phyloP scores from a whole-genome alignment of 2,113 vertebrate species.

The Ophthalmolycus amberensis region DNA sequence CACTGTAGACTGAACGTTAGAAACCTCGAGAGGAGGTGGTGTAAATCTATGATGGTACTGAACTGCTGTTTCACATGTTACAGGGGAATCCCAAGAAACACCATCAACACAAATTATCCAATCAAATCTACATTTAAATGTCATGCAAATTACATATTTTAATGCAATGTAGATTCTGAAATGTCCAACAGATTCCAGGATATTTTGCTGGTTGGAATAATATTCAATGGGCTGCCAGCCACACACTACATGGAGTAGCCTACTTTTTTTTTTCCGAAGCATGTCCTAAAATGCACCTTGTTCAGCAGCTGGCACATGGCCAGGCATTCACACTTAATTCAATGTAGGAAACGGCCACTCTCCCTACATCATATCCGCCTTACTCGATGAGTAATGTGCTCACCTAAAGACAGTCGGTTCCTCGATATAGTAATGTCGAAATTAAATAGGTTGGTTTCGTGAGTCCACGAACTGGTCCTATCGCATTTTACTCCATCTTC shows the following conservation, averaged over 20 bases:
- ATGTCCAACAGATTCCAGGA: neutral
- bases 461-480: neutral
- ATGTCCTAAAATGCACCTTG: slow-evolving; percentile 74
- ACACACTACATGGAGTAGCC: slow-evolving; percentile 26
- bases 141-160: neutral
- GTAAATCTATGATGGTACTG: neutral
- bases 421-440: neutral
- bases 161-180: slow-evolving; percentile 3
- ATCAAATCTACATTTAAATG: neutral
- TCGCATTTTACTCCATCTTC: slow-evolving; percentile 23
- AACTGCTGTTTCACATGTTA: slow-evolving; percentile 6
- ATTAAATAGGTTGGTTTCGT: neutral
- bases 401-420: neutral
- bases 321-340: slow-evolving; percentile 41
- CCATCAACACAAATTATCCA: neutral
- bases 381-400: slow-evolving; percentile 12
- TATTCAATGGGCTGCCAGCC: slow-evolving; percentile 12
- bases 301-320: slow-evolving; percentile 53
- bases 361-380: neutral
- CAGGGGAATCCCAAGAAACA: neutral
- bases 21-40: neutral
- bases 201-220: slow-evolving; percentile 17
- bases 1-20: neutral
- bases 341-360: slow-evolving; percentile 32
- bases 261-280: slow-evolving; percentile 33